Evolutionary conservation across 2,797 vertebrate genomes (phyloP).

Genomic region (Malurus leucopterus): DNA sequence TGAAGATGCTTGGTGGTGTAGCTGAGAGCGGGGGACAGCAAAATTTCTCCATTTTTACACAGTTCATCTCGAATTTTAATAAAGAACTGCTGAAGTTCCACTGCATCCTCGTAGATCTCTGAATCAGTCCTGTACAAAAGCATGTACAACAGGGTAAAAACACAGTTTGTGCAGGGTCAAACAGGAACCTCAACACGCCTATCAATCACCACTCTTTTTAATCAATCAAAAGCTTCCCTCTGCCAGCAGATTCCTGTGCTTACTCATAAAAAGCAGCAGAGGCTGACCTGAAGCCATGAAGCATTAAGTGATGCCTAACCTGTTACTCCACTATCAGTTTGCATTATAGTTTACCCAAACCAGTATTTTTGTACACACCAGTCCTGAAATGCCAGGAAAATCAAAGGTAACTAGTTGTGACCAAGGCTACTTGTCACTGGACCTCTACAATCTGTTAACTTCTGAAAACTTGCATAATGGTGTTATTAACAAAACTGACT

Average conservation of each 20-base stretch:
- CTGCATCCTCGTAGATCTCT: constrained; percentile 96
- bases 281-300: background rate
- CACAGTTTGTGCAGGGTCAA: background rate
- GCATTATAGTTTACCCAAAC: background rate
- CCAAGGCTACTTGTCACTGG: background rate
- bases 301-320: background rate
- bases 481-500: background rate
- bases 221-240: background rate
- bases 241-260: background rate
- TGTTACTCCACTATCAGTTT: background rate
- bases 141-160: background rate
- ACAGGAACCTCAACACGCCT: background rate
- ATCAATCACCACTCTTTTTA: background rate
- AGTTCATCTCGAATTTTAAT: constrained; percentile 96
- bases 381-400: background rate
- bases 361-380: background rate
- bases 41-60: constrained; percentile 97
- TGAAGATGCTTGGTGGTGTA: constrained; percentile 95
- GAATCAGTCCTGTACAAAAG: constrained; percentile 85
- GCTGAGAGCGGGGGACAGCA: constrained; percentile 93
- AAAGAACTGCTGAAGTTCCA: constrained; percentile 97
- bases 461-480: background rate
- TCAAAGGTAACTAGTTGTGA: background rate
- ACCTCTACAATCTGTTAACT: background rate
- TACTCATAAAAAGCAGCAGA: background rate